Percentiles rank a stretch among this genome's conserved stretches.
Evolutionary conservation across 2,113 vertebrate genomes (phyloP).

Genomic region (Hemicordylus capensis): DNA sequence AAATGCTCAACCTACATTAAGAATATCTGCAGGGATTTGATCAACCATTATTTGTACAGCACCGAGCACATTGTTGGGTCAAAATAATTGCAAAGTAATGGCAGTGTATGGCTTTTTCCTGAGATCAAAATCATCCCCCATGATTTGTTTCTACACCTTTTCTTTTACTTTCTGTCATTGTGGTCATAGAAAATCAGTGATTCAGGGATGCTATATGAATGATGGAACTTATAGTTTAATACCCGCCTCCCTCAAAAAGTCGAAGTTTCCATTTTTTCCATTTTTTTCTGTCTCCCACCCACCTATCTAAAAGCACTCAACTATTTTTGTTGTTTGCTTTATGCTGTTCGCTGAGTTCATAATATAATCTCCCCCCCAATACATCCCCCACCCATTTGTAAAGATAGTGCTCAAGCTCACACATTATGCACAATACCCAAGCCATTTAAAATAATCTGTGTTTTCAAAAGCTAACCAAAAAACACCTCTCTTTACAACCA

Average conservation of each 20-base stretch:
- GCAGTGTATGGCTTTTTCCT: background rate
- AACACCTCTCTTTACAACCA: background rate
- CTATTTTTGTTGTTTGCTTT: background rate
- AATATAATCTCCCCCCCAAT: background rate
- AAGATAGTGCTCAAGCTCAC: background rate
- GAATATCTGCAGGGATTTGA: background rate
- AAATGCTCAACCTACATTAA: background rate
- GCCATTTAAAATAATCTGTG: background rate
- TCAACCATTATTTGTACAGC: background rate
- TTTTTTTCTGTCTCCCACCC: background rate
- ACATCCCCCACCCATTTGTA: background rate
- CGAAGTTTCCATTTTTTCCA: background rate
- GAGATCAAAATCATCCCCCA: background rate
- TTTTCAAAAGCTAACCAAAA: background rate
- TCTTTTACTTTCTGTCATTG: background rate
- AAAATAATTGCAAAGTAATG: background rate
- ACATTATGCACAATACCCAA: background rate
- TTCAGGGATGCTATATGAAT: background rate
- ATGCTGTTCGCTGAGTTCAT: background rate
- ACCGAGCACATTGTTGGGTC: background rate
- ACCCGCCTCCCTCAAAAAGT: background rate
- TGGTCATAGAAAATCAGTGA: background rate
- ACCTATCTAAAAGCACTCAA: no score
- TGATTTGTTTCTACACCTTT: background rate
- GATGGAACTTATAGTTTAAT: background rate